These are phyloP conservation scores for Bellardia pandia DNA, from an alignment of 2,888 invertebrate species.

Conservation along the genomic window DNA sequence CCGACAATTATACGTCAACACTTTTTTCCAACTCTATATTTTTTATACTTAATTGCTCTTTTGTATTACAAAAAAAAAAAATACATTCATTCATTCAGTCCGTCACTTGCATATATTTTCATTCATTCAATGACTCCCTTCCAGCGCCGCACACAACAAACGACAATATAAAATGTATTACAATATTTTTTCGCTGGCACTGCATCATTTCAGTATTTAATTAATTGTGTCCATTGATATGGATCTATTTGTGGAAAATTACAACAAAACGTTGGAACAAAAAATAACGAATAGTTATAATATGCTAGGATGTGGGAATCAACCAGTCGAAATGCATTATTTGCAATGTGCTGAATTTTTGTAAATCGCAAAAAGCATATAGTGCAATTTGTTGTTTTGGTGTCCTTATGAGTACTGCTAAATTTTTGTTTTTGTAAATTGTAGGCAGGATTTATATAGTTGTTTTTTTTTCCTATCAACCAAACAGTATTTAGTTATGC, in stretches of 20 bases:
- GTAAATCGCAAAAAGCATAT: neutral
- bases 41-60: constrained; percentile 79
- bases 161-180: constrained; percentile 60
- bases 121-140: neutral
- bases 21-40: constrained; percentile 74
- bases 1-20: constrained; percentile 81
- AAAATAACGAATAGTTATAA: neutral
- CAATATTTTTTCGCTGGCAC: constrained; percentile 64
- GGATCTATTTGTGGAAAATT: constrained; percentile 56
- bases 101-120: neutral
- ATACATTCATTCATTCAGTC: constrained; percentile 5
- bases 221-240: constrained; percentile 74
- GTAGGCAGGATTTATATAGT: neutral
- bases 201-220: constrained; percentile 70
- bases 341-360: neutral
- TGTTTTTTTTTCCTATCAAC: neutral
- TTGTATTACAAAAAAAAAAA: constrained; percentile 74
- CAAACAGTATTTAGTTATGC: constrained; percentile 16
- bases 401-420: constrained; percentile 8
- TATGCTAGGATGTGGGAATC: constrained; percentile 37
- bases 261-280: neutral
- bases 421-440: constrained; percentile 19
- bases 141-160: neutral
- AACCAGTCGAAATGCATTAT: constrained; percentile 33
- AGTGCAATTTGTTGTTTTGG: neutral